A percentile compares a stretch with the other conserved stretches of the same genome.
Conservation (phyloP, 1,140 invertebrate species). For the Listronotus oregonensis region DNA sequence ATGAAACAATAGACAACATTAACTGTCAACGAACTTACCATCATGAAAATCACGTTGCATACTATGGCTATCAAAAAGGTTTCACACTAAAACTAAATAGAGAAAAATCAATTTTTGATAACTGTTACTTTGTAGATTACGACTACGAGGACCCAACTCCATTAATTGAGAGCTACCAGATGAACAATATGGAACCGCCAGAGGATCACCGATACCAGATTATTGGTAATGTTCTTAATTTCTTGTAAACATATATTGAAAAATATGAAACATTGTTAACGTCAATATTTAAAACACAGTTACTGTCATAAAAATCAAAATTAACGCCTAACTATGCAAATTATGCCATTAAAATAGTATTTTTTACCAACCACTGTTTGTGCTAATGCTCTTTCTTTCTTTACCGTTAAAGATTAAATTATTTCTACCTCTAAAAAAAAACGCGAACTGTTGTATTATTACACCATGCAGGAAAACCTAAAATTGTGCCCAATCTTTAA, state of each 20-base stretch:
- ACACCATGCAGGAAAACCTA: too few species aligned
- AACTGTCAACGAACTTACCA: slow-evolving; percentile 49
- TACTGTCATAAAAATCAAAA: too few species aligned
- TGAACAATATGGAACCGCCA: slow-evolving; percentile 58
- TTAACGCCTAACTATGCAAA: too few species aligned
- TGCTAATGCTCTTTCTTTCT: too few species aligned
- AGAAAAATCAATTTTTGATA: slow-evolving; percentile 15
- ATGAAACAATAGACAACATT: slow-evolving; percentile 70
- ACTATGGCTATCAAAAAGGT: slow-evolving; percentile 49
- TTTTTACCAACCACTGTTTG: too few species aligned
- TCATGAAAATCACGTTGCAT: slow-evolving; percentile 26
- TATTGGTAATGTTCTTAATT: slow-evolving; percentile 23
- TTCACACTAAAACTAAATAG: slow-evolving; percentile 12
- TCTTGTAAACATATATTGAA: neutral
- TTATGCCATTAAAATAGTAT: too few species aligned
- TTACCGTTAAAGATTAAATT: too few species aligned
- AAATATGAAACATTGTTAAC: neutral
- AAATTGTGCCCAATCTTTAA: too few species aligned
- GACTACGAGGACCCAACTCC: slow-evolving; percentile 74
- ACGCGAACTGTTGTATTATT: too few species aligned
- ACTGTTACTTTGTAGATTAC: slow-evolving; percentile 68
- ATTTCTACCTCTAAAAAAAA: too few species aligned
- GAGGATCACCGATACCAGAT: slow-evolving; percentile 40
- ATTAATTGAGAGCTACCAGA: slow-evolving; percentile 72
- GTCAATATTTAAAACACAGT: too few species aligned